Percentiles rank a stretch among this genome's conserved stretches.
phyloP scores from a whole-genome alignment of 2,888 invertebrate species.

The Philhelius pedissequus region DNA sequence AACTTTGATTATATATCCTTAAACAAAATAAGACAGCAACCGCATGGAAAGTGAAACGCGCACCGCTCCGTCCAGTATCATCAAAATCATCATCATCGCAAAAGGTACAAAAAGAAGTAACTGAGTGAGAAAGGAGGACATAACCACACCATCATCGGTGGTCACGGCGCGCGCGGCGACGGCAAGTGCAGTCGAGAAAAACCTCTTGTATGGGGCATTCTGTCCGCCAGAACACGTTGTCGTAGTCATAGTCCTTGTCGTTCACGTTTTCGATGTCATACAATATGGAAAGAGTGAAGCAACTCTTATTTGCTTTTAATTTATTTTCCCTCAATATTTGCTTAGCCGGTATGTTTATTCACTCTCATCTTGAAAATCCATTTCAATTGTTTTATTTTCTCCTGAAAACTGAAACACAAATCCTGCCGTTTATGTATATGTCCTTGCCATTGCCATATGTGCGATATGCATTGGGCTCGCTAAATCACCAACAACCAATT shows the following conservation, averaged over 20 bases:
- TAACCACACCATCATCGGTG: not conserved
- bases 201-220: conserved; percentile 17
- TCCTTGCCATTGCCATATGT: not conserved
- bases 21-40: conserved; percentile 23
- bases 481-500: conserved; percentile 12
- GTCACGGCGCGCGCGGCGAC: not conserved
- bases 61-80: not conserved
- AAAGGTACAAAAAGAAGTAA: not conserved
- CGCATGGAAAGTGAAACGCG: conserved; percentile 2
- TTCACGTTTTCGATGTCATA: not conserved
- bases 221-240: not conserved
- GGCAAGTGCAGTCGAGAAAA: not conserved
- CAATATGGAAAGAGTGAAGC: conserved; percentile 14
- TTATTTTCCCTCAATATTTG: conserved; percentile 68
- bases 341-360: conserved; percentile 61
- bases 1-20: conserved; percentile 36
- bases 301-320: conserved; percentile 64
- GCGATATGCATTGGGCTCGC: not conserved
- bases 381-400: conserved; percentile 64
- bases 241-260: not conserved
- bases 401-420: conserved; percentile 13
- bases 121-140: not conserved
- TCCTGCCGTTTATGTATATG: not conserved
- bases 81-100: conserved; percentile 4
- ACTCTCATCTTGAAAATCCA: conserved; percentile 66